Base-by-base conservation (phyloP, 2,797 vertebrate genomes). In the Rhincodon typus region DNA sequence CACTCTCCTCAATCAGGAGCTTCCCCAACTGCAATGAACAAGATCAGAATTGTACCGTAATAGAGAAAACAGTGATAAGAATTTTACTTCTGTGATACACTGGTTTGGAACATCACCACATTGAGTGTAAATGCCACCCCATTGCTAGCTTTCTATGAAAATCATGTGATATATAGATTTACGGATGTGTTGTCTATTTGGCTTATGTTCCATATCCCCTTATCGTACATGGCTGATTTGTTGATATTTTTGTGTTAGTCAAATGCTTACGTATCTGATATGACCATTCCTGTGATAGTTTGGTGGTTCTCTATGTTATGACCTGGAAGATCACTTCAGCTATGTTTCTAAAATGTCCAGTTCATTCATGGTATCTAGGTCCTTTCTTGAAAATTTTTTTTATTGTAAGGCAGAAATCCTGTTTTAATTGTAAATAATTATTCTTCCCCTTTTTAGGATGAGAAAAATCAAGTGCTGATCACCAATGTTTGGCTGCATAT, bases 401-500 rank as follows among this genome's bases (percentile, higher is more conserved):
- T 6, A 30, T 25, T 94, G 23, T 30, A 70, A 13, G 12, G 93
- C 25, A 72, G 6, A 53, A 95, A 19, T 15, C 21, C 74, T 70
- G 72, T 10, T 72, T 74, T 70, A 30, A 94, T n/a, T 95, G 25
- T 72, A 53, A 95, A 77, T 77, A 74, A 94, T 94, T 46, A 77
- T 96, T 62, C 66, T 95, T 96, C 96, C 86, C 96, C 96, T 96
- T 95, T 96, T 82, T 96, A 99, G 98, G 98, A 99, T 96, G 98
- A 99, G 97, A 99, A 99, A 98, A 99, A 99, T 97, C 98, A 99
- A 96, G 98, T 99, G 96, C 96, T 99, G 97, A 98, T 99, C 96
- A 98, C 98, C 95, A 99, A 99, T 62, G 98, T 98, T 67, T 99
- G 98, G 98, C 97, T 99, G 96, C 98, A 99, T 96, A 97, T 99